These are phyloP conservation scores for Pitta sordida DNA, from an alignment of 2,113 vertebrate genomes.

Conservation along the genomic window DNA sequence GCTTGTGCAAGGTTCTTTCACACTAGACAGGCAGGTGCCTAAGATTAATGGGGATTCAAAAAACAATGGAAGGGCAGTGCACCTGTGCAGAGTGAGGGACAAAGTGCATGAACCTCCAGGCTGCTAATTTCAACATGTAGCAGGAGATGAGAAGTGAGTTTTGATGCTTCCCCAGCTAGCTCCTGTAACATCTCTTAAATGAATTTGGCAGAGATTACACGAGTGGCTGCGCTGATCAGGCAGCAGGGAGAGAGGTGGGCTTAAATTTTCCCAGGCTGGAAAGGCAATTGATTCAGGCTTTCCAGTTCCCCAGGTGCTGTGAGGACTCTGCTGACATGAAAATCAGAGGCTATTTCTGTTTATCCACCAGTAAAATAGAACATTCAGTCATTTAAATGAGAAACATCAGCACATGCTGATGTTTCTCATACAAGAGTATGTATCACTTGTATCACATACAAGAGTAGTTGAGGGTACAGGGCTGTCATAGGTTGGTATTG, in stretches of 20 bases:
- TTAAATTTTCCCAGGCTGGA: background rate
- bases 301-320: background rate
- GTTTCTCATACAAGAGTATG: too few relatives aligned
- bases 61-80: background rate
- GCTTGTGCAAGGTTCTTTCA: background rate
- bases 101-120: background rate
- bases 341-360: background rate
- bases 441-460: too few relatives aligned
- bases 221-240: accelerated
- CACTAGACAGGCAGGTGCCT: background rate
- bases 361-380: accelerated
- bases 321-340: accelerated
- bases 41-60: background rate
- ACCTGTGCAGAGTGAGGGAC: background rate
- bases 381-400: background rate
- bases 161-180: background rate
- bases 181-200: background rate
- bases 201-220: accelerated
- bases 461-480: background rate
- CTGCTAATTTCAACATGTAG: background rate
- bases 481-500: too few relatives aligned
- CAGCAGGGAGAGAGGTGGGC: accelerated
- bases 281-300: background rate
- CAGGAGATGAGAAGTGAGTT: background rate
- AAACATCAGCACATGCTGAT: background rate